Evolutionary conservation across 1,140 invertebrate species (phyloP).

Genomic region (Trichomalopsis sarcophagae): DNA sequence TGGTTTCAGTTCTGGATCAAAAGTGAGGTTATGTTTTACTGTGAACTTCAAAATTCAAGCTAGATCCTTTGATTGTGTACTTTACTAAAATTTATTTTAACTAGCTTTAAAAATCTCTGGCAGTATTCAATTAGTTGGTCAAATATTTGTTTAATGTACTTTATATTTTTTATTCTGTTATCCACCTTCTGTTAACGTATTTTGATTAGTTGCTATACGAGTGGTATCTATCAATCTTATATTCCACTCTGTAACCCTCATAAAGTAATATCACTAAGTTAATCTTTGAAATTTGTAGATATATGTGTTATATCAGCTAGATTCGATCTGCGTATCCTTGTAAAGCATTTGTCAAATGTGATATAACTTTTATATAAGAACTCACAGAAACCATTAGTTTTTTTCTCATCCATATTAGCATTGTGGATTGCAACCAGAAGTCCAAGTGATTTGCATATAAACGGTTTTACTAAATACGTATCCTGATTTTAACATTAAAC

Average conservation of each 20-base stretch:
- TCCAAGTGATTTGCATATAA: neutral
- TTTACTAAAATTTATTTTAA: neutral
- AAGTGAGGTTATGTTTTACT: conserved; percentile 42
- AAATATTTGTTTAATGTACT: neutral
- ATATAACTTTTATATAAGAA: neutral
- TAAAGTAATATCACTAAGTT: neutral
- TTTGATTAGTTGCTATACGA: no score
- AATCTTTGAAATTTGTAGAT: neutral
- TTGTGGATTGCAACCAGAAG: neutral
- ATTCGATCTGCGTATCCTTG: neutral
- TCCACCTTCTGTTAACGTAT: neutral
- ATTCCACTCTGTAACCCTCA: neutral
- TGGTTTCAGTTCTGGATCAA: neutral
- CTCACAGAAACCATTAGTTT: neutral
- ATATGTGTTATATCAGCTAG: neutral
- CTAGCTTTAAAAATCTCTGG: neutral
- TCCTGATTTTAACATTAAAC: neutral
- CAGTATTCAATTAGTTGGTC: neutral
- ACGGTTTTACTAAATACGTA: neutral
- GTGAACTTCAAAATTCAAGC: neutral
- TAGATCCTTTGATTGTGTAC: neutral
- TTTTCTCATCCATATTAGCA: neutral
- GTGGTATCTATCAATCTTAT: no score
- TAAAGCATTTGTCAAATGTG: neutral
- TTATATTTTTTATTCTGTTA: neutral